Evolutionary conservation across 2,113 vertebrate species (phyloP).

Genomic region (Lanius ludovicianus): DNA sequence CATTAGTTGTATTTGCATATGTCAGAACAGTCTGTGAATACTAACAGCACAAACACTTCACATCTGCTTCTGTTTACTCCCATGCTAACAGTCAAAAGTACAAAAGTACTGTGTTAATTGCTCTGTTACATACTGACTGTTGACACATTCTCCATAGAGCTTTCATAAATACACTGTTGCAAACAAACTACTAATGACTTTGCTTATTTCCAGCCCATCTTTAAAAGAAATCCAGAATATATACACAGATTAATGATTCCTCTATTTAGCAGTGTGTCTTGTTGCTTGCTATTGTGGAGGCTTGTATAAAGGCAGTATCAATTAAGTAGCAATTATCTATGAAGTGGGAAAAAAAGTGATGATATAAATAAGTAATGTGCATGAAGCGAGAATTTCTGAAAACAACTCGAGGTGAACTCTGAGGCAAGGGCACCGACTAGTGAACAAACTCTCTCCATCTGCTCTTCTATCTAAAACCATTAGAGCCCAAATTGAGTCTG

Average conservation of each 20-base stretch:
- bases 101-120: conserved; percentile 79
- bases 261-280: conserved; percentile 74
- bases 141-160: conserved; percentile 77
- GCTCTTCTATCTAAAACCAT: conserved; percentile 50
- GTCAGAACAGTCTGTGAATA: conserved; percentile 74
- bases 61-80: conserved; percentile 82
- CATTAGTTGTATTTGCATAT: conserved; percentile 77
- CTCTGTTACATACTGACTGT: conserved; percentile 75
- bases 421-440: conserved; percentile 78
- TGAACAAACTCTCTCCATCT: conserved; percentile 59
- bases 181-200: conserved; percentile 84
- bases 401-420: conserved; percentile 73
- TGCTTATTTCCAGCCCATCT: conserved; percentile 72
- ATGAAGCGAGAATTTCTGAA: conserved; percentile 67
- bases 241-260: conserved; percentile 75
- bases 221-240: conserved; percentile 74
- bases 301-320: conserved; percentile 75
- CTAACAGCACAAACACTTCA: conserved; percentile 74
- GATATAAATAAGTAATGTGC: conserved; percentile 78
- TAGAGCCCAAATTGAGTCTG: conserved; percentile 50
- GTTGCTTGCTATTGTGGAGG: conserved; percentile 68
- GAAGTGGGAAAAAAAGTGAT: conserved; percentile 64
- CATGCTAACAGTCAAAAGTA: conserved; percentile 75
- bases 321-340: conserved; percentile 80
- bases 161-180: conserved; percentile 77